Evolutionary conservation across 2,113 vertebrate genomes (phyloP).

Genomic region (Xerus inauris): DNA sequence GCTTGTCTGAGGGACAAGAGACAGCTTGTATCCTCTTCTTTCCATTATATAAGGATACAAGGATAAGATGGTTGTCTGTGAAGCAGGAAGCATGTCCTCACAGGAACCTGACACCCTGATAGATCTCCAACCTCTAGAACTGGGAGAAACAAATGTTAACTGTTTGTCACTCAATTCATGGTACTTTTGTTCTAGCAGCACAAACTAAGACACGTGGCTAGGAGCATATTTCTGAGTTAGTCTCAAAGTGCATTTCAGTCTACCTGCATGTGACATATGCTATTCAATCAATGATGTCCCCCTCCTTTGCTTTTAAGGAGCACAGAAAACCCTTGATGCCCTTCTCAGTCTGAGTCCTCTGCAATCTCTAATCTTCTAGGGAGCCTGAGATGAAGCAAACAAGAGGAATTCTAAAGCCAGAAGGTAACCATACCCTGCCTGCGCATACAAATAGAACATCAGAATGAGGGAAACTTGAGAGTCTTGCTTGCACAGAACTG

Average conservation of each 20-base stretch:
- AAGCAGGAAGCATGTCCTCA: background rate
- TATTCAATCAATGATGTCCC: background rate
- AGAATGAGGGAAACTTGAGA: background rate
- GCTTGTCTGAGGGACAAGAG: background rate
- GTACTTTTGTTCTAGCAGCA: background rate
- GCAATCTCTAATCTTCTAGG: background rate
- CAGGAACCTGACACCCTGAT: background rate
- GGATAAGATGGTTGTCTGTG: background rate
- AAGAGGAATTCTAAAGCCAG: background rate
- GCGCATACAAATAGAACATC: background rate
- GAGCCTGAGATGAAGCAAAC: background rate
- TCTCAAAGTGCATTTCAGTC: background rate
- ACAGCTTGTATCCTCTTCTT: background rate
- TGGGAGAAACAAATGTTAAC: background rate
- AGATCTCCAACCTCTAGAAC: background rate
- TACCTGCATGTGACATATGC: background rate
- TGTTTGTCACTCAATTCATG: background rate
- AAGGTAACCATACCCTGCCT: background rate
- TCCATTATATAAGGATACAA: background rate
- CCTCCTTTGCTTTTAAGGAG: background rate
- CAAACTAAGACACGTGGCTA: background rate
- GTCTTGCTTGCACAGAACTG: background rate
- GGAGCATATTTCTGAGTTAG: background rate
- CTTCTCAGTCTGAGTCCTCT: background rate
- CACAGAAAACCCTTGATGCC: background rate